Base-by-base conservation (phyloP, 2,888 invertebrate species). In the Ectemnius continuus region DNA sequence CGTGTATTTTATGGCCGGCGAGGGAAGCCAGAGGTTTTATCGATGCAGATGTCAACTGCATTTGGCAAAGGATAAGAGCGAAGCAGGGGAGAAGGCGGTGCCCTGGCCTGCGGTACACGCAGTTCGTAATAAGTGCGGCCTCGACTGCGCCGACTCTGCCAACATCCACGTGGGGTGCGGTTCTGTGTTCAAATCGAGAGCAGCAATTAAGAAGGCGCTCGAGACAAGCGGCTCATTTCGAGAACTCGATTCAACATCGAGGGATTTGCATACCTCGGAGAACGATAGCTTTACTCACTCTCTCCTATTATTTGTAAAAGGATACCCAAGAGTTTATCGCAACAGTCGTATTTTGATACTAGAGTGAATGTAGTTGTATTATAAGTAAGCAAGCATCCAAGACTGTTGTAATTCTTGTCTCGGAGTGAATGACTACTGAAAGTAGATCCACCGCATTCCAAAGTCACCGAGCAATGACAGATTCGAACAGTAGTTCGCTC, bases 401-500 rank as follows among this genome's bases (percentile, higher is more conserved):
- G 36, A 36, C 8, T 36, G 36, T 11, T 36, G 36, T 36, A 11
- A 6, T 11, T 36, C 36, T 36, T 11, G 36, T 11, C 8, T 36
- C 8, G 8, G 36, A 36, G 36, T 36, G 36, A 36, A 36, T 36
- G 36, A 36, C 36, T 36, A 11, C 36, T 28, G 60, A 28, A 60
- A 52, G 23, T 61, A 52, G 36, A 36, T 36, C 36, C 36, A 36
- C 36, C 36, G 36, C 36, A 36, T 36, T 36, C 36, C 36, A 36
- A 36, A 36, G 36, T 1, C 47, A 20, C 61, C 45, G 18, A 61
- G 64, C 16, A 52, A 89, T 90, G 89, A 87, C 87, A 70, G 87
- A 87, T 76, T 85, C 87, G 14, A 88, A 86, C 72, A 82, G 80
- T 65, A 85, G 84, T 67, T 86, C 86, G 73, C 65, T 86, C 61